Percentiles rank a stretch among this genome's conserved stretches.
Evolutionary conservation across 2,888 invertebrate genomes (phyloP).

Genomic region (Pyrrhosoma nymphula): DNA sequence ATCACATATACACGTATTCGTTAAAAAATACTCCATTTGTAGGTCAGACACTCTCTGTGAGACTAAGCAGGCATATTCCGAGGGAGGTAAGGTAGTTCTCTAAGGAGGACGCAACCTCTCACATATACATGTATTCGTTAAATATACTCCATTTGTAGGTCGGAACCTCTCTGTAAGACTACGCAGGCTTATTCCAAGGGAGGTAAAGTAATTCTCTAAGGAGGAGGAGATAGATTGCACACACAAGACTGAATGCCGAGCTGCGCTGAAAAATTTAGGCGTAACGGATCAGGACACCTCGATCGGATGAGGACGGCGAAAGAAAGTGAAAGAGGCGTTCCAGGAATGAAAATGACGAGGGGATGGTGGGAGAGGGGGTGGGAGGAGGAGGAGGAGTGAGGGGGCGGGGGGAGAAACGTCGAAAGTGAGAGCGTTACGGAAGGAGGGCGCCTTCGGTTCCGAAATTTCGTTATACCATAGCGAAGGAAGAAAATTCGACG

Average conservation of each 20-base stretch:
- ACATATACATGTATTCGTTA: too few species aligned
- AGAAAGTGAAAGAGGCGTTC: constrained; percentile 24
- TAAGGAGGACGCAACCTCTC: too few species aligned
- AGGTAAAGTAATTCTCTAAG: too few species aligned
- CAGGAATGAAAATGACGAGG: not conserved
- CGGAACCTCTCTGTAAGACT: too few species aligned
- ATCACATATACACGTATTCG: too few species aligned
- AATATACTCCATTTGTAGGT: too few species aligned
- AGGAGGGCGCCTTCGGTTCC: not conserved
- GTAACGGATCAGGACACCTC: not conserved
- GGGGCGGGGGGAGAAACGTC: not conserved
- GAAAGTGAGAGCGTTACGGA: not conserved
- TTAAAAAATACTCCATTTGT: too few species aligned
- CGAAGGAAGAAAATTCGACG: not conserved
- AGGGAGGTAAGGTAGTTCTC: too few species aligned
- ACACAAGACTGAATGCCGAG: not conserved
- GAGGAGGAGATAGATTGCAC: not conserved
- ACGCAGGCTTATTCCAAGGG: too few species aligned
- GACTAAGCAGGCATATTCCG: too few species aligned
- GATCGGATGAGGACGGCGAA: not conserved
- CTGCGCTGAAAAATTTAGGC: not conserved
- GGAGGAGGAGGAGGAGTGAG: too few species aligned
- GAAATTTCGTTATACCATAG: not conserved
- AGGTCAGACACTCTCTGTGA: too few species aligned
- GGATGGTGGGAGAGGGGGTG: not conserved